Base-by-base conservation (phyloP, 2,113 vertebrate species). In the Lathamus discolor region DNA sequence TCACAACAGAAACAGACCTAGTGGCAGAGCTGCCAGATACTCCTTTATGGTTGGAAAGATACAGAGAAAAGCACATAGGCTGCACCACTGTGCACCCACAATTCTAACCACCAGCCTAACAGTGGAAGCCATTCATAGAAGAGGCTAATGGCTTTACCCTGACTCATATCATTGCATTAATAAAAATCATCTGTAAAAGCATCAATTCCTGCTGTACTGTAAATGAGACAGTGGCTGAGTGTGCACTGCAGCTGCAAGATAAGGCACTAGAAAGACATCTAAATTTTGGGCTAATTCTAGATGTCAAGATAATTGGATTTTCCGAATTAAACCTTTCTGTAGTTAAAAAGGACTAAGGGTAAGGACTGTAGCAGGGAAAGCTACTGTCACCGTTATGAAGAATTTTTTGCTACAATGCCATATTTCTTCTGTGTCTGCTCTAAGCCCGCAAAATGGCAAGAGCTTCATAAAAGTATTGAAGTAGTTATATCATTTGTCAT, bases 241-340 rank as follows among this genome's bases (percentile, higher is more conserved):
- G 52, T 86, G 93, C 37, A 73, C 72, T 92, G 61, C 92, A 97
- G 72, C 86, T 83, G 94, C 46, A 67, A 95, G 87, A 85, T 96
- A 97, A 95, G 81, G 88, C 86, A 87, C 77, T 94, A 89, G 85
- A 90, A 86, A 96, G 96, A 96, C 95, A 90, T 95, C 90, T 97
- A 85, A 79, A 97, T 91, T 94, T 97, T 92, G 79, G 75, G 81
- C 94, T 97, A 96, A 98, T 94, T 97, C 87, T 94, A 97, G 96
- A 97, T 97, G 93, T 97, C 88, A 96, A 95, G 95, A 97, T 97
- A 97, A 97, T 92, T 90, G 86, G 92, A 95, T 96, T 93, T 97
- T 96, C 84, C 70, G 83, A 97, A 96, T 97, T 96, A 98, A 97
- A 86, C 57, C 81, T 96, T 96, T 95, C 93, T 95, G 90, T 93